Evolutionary conservation across 1,140 invertebrate genomes (phyloP).

Genomic region (Bombus ignitus): DNA sequence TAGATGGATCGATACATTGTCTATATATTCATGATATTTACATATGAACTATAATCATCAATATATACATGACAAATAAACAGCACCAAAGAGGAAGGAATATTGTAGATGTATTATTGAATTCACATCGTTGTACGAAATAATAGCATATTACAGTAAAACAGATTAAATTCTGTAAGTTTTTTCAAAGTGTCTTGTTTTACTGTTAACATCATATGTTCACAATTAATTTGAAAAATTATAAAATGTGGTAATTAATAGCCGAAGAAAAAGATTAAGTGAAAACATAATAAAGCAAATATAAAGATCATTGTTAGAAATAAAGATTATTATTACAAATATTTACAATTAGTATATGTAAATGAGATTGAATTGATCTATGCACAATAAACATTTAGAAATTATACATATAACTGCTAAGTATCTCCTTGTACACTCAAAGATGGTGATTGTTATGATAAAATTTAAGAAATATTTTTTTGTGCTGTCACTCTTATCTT

Average conservation of each 20-base stretch:
- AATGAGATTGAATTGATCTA: conserved; percentile 44
- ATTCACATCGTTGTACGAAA: conserved; percentile 36
- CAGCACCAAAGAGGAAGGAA: conserved; percentile 74
- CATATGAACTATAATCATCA: conserved; percentile 54
- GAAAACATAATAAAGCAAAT: conserved; percentile 41
- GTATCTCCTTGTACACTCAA: conserved; percentile 45
- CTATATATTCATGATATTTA: conserved; percentile 67
- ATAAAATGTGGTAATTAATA: conserved; percentile 21
- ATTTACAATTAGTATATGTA: conserved; percentile 64
- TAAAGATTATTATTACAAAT: conserved; percentile 67
- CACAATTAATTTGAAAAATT: conserved; percentile 4
- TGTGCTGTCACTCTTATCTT: conserved; percentile 36
- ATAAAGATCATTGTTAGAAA: conserved; percentile 44
- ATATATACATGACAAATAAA: conserved; percentile 73
- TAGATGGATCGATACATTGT: conserved; percentile 53
- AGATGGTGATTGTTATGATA: conserved; percentile 1
- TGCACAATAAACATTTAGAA: conserved; percentile 51
- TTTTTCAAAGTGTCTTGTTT: not conserved
- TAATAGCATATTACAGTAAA: conserved; percentile 54
- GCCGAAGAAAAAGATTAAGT: conserved; percentile 34
- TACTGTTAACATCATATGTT: conserved; percentile 6
- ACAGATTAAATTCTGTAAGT: conserved; percentile 27
- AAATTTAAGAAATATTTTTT: conserved; percentile 40
- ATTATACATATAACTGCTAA: conserved; percentile 44
- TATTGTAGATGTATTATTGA: conserved; percentile 57